Evolutionary conservation across 2,888 invertebrate species (phyloP).

Genomic region (Plusia festucae): DNA sequence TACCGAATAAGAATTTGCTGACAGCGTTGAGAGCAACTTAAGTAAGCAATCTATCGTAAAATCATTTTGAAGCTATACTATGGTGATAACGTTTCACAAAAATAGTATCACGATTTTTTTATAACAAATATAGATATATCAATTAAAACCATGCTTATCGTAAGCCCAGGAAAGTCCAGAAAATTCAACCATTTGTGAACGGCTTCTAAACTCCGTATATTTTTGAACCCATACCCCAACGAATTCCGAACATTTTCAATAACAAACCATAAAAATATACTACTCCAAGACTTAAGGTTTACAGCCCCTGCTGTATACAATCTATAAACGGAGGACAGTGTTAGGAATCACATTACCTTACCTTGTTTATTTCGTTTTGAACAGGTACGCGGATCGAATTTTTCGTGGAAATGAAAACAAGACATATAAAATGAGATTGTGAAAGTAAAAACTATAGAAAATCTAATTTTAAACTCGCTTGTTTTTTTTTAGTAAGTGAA

Average conservation of each 20-base stretch:
- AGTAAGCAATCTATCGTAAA: no score
- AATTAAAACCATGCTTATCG: no score
- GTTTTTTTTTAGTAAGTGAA: slow-evolving; percentile 6
- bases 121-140: no score
- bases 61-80: no score
- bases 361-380: slow-evolving; percentile 50
- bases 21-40: no score
- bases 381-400: slow-evolving; percentile 37
- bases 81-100: no score
- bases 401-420: slow-evolving; percentile 48
- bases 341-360: slow-evolving; percentile 48
- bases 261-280: not conserved
- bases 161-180: no score
- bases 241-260: not conserved
- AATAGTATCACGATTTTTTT: no score
- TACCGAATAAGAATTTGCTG: no score
- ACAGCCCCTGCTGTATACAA: slow-evolving; percentile 30
- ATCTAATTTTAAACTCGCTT: not conserved
- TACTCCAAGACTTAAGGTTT: slow-evolving; percentile 21
- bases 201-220: no score
- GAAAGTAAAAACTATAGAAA: slow-evolving; percentile 42
- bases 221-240: no score
- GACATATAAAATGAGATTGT: slow-evolving; percentile 30
- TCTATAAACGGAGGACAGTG: slow-evolving; percentile 47
- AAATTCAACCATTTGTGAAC: no score